A percentile compares a stretch with the other conserved stretches of the same genome.
phyloP scores from a whole-genome alignment of 1,140 invertebrate species.

The Steinernema feltiae region DNA sequence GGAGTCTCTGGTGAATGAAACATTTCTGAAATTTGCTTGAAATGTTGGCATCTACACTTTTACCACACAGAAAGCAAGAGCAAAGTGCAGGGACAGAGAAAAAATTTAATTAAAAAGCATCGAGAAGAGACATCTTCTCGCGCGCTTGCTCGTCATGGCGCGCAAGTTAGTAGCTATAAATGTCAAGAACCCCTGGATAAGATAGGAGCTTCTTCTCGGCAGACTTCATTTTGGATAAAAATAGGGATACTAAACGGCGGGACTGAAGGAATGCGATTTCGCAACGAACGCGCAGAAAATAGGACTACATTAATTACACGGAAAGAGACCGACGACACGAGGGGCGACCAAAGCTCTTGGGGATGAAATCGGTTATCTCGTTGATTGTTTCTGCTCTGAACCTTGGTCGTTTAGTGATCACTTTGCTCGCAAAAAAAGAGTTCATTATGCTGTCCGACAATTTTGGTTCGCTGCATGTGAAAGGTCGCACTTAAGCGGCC shows the following conservation, averaged over 20 bases:
- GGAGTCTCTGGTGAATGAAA: neutral
- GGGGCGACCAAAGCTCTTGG: neutral
- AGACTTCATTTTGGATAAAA: neutral
- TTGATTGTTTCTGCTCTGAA: neutral
- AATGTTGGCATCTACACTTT: too few species aligned
- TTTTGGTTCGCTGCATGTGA: too few species aligned
- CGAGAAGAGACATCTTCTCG: neutral
- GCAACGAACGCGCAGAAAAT: neutral
- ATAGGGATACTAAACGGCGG: neutral
- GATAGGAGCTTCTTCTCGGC: neutral
- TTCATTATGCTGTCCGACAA: too few species aligned
- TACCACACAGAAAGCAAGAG: neutral
- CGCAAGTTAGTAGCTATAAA: neutral
- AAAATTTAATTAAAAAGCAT: constrained; percentile 8
- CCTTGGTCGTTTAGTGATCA: neutral
- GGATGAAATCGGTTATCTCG: neutral
- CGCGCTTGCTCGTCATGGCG: neutral
- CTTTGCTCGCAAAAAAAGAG: too few species aligned
- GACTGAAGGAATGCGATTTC: neutral
- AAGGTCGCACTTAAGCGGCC: too few species aligned
- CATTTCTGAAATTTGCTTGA: neutral
- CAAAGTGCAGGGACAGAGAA: neutral
- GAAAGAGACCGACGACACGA: too few species aligned
- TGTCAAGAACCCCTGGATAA: neutral
- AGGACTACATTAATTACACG: neutral